Base-by-base conservation (phyloP, 2,797 vertebrate species). In the Phataginus tricuspis region DNA sequence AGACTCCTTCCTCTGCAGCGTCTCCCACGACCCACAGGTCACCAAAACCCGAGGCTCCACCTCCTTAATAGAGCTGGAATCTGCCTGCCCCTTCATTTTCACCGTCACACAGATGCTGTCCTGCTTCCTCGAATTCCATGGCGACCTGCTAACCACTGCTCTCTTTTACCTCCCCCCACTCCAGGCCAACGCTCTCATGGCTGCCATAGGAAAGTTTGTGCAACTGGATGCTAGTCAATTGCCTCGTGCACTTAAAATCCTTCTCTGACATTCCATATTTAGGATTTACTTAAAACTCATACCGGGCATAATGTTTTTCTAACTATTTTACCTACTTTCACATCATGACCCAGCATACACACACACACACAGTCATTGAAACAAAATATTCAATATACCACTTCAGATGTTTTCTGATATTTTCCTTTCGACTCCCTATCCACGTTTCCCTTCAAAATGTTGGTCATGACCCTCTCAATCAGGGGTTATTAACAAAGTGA, bases 221-320 rank as follows among this genome's bases (percentile, higher is more conserved):
- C 74, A 75, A 55, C 7, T 6, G 39, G 78, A 91, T 49, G 61
- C 2, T 37, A 53, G 10, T 25, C 64, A 51, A 8, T 27, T 66
- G 34, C 29, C 29, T 86, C 25, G 19, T 84, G 31, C 9, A 37
- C 13, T 69, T 79, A 78, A 95, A 72, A 69, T 79, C 39, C 34
- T 90, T 90, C 29, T 19, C 57, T 90, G 39, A 14, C 31, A 84
- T 74, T 64, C 74, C 6, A 42, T 45, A 45, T 68, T 79, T 84
- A 63, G 18, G 4, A 55, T 61, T 78, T 84, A 88, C 57, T 82
- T 84, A 92, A 95, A 96, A 90, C 15, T 21, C 34, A 90, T 51
- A 72, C 39, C 66, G 69, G 59, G 34, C 14, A 86, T 25, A 71
- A 34, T 66, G 31, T 57, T 84, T 95, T 79, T 23, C n/a, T 42